Evolutionary conservation across 37 sponge, comb jelly and placozoan species (phyloP), one percentile per base, ranked within the genome.

Genomic region (Chondrilla cf. caribensis): DNA sequence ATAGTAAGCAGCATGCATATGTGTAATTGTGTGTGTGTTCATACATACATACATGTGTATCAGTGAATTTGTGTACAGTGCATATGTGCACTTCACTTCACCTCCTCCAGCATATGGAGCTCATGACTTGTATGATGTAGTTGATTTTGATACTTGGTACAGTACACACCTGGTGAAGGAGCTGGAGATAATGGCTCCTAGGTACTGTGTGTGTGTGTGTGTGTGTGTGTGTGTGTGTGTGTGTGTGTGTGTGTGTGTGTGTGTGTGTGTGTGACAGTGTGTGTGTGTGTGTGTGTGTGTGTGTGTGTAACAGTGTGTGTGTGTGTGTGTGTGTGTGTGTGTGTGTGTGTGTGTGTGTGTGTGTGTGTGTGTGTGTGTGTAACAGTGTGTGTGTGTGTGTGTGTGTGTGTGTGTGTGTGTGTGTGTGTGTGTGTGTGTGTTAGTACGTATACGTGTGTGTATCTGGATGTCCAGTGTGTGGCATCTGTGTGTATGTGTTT

Each of bases 121-220:
- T 22, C 93, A 77, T 79, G 84, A 95, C 21, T 78, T 95, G 41
- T 95, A 90, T 83, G 88, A 95, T 60, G 86, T 81, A 2, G 18
- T 95, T 9, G 87, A 95, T 79, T 95, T 80, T 78, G 91, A 90
- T 60, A 33, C 14, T 8, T 95, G 93, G 96, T 95, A 77, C 72
- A 71, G 58, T 22, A 79, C 58, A 0, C 89, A 93, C 29, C 83
- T 95, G 73, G 1, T 90, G 15, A 47, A 60, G 3, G 96, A 95
- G 43, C 68, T 95, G 21, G 43, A 70, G 26, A 42, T 93, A 33
- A 83, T 58, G 2, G 84, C 88, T 21, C 83, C 79, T 58, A 80
- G 87, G 93, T n/a, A n/a, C n/a, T 92, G 54, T 35, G 85, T 60
- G 60, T n/a, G 60, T 35, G 39, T 57, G 71, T 70, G 54, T 54